Evolutionary conservation across 2,113 vertebrate species (phyloP), one percentile per base, ranked within the genome.

Genomic region (Macrotus californicus): DNA sequence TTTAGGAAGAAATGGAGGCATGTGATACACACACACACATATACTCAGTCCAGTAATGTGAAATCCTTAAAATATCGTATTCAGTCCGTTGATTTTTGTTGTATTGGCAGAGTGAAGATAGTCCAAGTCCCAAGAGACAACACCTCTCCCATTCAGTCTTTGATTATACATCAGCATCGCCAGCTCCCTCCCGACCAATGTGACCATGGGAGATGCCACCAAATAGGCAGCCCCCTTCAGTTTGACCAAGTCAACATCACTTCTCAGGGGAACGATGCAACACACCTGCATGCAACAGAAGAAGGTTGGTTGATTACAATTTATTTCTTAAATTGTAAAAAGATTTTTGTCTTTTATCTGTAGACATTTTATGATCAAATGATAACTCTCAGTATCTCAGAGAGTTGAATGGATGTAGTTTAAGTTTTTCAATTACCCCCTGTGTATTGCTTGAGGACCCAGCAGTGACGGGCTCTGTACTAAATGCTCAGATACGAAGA

Each of bases 141-240:
- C 98, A 99, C 93, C 99, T 99, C 97, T 99, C 99, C 97, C 99
- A 99, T 98, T 99, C 99, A 9, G 99, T 99, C 80, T 98, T 99
- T 96, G 99, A 99, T 97, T 99, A 99, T 92, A 98, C 99, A 87
- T 98, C 99, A 31, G 98, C 98, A 79, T 99, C 99, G 84, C 99
- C 99, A 94, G 99, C 99, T 66, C 99, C 99, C 6, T 99, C 99
- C 77, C 99, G 99, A 54, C 99, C 99, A 98, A 99, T 99, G 98
- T 98, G 99, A 98, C 99, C 99, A 97, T 99, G 99, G 99, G 99
- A 99, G 98, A 99, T 99, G 98, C 99, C 99, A 93, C 98, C 99
- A 96, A 99, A 98, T 96, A 99, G 99, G 97, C 98, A 99, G 96
- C 98, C 98, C 88, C 99, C 99, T 98, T 99, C 99, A 95, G 98